phyloP scores from a whole-genome alignment of 2,113 vertebrate genomes.

The Rhea americana region DNA sequence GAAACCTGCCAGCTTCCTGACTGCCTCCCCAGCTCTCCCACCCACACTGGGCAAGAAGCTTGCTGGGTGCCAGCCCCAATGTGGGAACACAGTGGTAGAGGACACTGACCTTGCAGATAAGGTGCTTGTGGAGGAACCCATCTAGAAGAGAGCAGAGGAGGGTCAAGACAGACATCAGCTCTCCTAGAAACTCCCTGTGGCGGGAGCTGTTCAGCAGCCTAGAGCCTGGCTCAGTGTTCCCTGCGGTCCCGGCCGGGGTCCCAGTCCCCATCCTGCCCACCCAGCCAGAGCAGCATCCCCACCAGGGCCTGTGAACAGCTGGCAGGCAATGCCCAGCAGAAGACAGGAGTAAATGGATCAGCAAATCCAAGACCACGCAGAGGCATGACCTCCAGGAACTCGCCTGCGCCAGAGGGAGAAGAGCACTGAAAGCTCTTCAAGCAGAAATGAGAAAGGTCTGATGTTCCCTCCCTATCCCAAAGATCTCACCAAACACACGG shows the following conservation, averaged over 20 bases:
- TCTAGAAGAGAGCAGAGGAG: constrained; percentile 63
- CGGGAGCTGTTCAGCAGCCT: not conserved
- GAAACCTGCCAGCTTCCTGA: accelerated
- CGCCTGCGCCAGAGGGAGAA: accelerated
- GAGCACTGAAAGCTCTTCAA: accelerated
- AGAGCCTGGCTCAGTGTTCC: not conserved
- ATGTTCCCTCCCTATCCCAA: too few species aligned
- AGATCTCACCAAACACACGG: not conserved
- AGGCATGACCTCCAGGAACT: not conserved
- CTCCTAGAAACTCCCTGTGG: not conserved
- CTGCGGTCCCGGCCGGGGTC: accelerated
- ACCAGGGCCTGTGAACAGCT: accelerated
- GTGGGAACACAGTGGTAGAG: accelerated
- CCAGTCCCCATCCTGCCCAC: not conserved
- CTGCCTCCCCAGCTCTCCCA: not conserved
- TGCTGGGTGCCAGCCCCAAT: accelerated
- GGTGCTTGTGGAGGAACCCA: constrained; percentile 56
- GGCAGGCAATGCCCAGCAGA: not conserved
- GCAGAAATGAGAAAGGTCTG: not conserved
- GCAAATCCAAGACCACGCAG: not conserved
- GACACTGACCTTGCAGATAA: constrained; percentile 80
- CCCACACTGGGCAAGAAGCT: not conserved
- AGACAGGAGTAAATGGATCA: not conserved
- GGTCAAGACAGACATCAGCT: not conserved
- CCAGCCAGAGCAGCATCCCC: accelerated